Evolutionary conservation across 2,888 invertebrate species (phyloP), one percentile per base, ranked within the genome.

Genomic region (Eudemis profundana): DNA sequence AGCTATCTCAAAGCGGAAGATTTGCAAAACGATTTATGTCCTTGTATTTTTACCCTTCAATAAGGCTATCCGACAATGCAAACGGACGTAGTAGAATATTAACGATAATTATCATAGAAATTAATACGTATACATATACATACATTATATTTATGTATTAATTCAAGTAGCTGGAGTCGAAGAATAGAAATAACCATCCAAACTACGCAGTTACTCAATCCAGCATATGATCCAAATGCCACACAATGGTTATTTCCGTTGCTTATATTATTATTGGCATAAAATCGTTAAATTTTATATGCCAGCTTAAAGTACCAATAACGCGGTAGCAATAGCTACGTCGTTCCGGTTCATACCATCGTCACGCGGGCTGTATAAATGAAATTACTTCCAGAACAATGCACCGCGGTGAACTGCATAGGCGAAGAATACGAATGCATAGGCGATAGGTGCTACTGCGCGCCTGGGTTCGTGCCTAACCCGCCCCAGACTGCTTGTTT

Each of bases 401-500:
- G 91, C 69, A 63, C 76, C 3, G 71, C 72, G 15, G 69, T 74
- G 4, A 80, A 81, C 53, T 92, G 92, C 69, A 69, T 75, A 3
- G 91, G 90, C 1, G 78, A 79, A 56, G 86, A 81, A 44, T 90
- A 86, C 63, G 76, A 82, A 33, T 92, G 91, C 69, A 74, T 85
- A n/a, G 77, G 85, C n/a, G 85, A 85, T 4, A 71, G 74, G 4
- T 92, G 91, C 63, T 84, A 81, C 69, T 92, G 91, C 66, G 83
- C 90, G 0, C 73, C 77, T 0, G 90, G 90, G 0, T 90, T 75
- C 67, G 72, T 86, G 44, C 84, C 83, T 1, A 86, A 87, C 68
- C 81, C 81, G 40, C 82, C 79, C 19, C 82, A 85, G 50, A 82
- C 75, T 21, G 74, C 78, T 23, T 92, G 92, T 61, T 69, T 87